These are phyloP conservation scores for Cossypha caffra DNA, from an alignment of 2,797 vertebrate genomes.

Conservation along the genomic window DNA sequence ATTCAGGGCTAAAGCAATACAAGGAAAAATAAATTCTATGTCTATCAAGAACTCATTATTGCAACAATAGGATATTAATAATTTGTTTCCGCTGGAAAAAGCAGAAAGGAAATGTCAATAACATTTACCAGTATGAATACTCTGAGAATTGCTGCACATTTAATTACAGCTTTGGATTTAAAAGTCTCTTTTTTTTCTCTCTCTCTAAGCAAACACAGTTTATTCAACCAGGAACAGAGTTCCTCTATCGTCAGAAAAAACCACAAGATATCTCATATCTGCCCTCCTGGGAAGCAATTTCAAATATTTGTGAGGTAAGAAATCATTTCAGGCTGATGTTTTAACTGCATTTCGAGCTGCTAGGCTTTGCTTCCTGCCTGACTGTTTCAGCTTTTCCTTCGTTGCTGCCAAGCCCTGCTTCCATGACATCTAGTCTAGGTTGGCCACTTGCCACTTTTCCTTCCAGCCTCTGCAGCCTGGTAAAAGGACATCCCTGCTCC, in stretches of 20 bases:
- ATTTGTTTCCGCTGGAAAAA: background rate
- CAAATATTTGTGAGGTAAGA: background rate
- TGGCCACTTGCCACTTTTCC: background rate
- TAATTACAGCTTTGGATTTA: conserved; percentile 29
- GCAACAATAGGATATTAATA: conserved; percentile 5
- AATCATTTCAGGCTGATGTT: background rate
- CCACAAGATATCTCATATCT: background rate
- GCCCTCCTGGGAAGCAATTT: background rate
- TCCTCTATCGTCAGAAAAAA: background rate
- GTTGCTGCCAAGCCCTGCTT: background rate
- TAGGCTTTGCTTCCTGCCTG: background rate
- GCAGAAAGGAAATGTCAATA: conserved; percentile 10
- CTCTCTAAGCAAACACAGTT: background rate
- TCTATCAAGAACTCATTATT: conserved; percentile 10
- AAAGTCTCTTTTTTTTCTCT: background rate
- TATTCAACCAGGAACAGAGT: background rate
- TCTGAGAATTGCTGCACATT: background rate
- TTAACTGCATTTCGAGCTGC: background rate
- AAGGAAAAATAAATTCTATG: background rate
- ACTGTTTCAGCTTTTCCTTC: background rate
- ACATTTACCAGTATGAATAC: background rate
- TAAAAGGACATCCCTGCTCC: background rate
- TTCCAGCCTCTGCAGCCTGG: background rate
- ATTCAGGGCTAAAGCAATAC: background rate
- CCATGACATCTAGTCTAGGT: no score